phyloP scores from a whole-genome alignment of 1,140 invertebrate genomes.

The Drosophila rhopaloa region DNA sequence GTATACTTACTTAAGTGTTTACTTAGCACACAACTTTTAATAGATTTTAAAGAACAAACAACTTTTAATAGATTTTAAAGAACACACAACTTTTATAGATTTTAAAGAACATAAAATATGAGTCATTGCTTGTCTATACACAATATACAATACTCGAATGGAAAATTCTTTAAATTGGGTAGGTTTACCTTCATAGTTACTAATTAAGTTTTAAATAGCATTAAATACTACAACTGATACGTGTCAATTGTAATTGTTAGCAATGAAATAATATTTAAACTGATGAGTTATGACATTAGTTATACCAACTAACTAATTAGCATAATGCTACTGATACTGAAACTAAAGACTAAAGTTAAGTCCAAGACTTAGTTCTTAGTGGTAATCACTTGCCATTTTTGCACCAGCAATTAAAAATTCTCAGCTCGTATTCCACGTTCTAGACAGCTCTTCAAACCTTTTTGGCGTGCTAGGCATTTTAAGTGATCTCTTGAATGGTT shows the following conservation, averaged over 20 bases:
- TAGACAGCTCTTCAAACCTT: constrained; percentile 2
- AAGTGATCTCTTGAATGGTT: constrained; percentile 33
- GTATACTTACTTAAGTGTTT: neutral
- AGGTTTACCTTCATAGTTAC: too few species aligned
- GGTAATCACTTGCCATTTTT: too few species aligned
- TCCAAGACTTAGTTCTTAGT: constrained; percentile 20
- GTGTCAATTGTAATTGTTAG: neutral
- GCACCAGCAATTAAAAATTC: constrained; percentile 19
- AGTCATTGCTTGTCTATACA: too few species aligned
- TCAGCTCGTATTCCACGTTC: constrained; percentile 2
- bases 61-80: too few species aligned
- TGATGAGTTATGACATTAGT: neutral
- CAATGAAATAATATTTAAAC: neutral
- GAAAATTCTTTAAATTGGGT: too few species aligned
- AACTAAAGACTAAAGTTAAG: neutral
- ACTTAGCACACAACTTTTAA: too few species aligned
- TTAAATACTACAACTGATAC: neutral
- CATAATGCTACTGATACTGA: constrained; percentile 1
- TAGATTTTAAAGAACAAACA: too few species aligned
- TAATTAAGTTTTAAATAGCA: neutral
- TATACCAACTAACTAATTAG: neutral
- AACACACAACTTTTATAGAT: too few species aligned
- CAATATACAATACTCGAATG: too few species aligned
- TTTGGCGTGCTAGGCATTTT: constrained; percentile 17
- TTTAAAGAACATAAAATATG: too few species aligned